These are phyloP conservation scores for Menura novaehollandiae DNA, from an alignment of 2,113 vertebrate species.

Conservation along the genomic window DNA sequence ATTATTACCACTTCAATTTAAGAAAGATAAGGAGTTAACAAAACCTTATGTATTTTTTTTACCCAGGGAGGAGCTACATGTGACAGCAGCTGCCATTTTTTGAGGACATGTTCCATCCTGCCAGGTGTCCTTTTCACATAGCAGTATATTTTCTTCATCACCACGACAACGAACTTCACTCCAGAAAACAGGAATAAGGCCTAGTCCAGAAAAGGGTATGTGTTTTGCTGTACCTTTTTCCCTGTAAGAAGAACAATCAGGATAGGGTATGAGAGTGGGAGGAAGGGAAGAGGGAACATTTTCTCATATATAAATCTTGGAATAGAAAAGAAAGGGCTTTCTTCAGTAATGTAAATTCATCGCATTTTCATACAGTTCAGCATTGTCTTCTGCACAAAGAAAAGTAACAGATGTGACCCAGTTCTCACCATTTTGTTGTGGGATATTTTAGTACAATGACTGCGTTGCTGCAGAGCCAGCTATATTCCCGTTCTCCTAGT, in stretches of 20 bases:
- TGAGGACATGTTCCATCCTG: conserved; percentile 76
- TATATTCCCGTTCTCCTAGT: neutral
- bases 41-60: neutral
- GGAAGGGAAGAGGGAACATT: neutral
- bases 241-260: conserved; percentile 60
- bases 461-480: neutral
- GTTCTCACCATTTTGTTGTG: neutral
- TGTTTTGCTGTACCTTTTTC: conserved; percentile 77
- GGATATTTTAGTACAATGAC: neutral
- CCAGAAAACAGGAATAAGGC: conserved; percentile 79
- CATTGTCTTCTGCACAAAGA: conserved; percentile 21
- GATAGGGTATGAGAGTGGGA: neutral
- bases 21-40: neutral
- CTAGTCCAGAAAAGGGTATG: conserved; percentile 69
- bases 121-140: conserved; percentile 82
- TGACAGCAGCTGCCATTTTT: conserved; percentile 80
- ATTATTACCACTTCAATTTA: neutral
- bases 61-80: conserved; percentile 79
- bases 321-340: neutral
- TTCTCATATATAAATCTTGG: neutral
- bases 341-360: neutral
- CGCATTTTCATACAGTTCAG: conserved; percentile 10
- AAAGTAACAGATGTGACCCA: conserved; percentile 48
- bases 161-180: conserved; percentile 81
- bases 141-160: conserved; percentile 82